Evolutionary conservation across 2,113 vertebrate genomes (phyloP), one percentile per base, ranked within the genome.

Genomic region (Forbesichthys agassizii): DNA sequence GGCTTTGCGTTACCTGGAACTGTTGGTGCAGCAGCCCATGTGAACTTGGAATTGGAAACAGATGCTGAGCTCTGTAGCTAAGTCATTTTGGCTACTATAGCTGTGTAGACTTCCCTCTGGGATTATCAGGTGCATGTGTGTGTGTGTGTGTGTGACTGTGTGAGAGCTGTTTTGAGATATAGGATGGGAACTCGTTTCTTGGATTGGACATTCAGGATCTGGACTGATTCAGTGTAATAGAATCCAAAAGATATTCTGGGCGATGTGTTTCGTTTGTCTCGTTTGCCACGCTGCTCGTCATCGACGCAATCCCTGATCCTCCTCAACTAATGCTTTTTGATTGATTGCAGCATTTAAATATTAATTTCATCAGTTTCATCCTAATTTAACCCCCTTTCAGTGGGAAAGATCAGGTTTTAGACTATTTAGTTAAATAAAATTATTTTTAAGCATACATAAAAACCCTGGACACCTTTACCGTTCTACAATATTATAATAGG

Each of bases 21-120:
- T 89, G 87, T 86, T 82, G 89, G 87, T 83, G 85, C 82, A 75
- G 81, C 69, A 75, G 85, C 68, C 79, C 81, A 81, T 86, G 86
- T 87, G 90, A 91, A 86, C 85, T 81, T 80, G 80, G 82, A 90
- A 88, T 80, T 88, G 73, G 73, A 87, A 87, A 66, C 86, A 88
- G 86, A 88, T 86, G 85, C 83, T 72, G 79, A 79, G 75, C 79
- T 84, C 78, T 67, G 83, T 3, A 3, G 79, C 78, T 16, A 61
- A 87, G 83, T 88, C 83, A 74, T 77, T 74, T 57, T 69, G 64
- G 81, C 77, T 62, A 69, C 73, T 53, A 8, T 36, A 13, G 63
- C 61, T 71, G 48, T 10, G 61, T 51, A 75, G 69, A 80, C 81
- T 78, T 66, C 68, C 78, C 48, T 48, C 46, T 54, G 75, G 69